These are phyloP conservation scores for Peromyscus californicus DNA, from an alignment of 2,113 vertebrate genomes.

Conservation along the genomic window DNA sequence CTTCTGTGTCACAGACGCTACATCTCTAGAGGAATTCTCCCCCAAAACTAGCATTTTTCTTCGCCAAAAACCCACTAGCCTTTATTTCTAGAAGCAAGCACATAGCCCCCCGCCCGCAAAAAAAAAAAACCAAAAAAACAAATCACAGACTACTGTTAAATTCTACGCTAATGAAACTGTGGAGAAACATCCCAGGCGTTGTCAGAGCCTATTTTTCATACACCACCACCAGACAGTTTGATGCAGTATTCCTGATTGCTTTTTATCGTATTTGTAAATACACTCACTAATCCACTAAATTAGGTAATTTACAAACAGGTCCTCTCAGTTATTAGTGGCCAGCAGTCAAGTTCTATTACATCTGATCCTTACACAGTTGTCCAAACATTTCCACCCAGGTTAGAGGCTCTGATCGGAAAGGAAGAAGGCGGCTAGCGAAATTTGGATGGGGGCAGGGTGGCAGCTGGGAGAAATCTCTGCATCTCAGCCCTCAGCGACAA, in stretches of 20 bases:
- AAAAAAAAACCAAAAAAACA: conserved; percentile 17
- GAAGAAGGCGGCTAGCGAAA: conserved; percentile 63
- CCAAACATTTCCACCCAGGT: conserved; percentile 78
- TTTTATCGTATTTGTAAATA: conserved; percentile 84
- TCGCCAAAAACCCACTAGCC: conserved; percentile 53
- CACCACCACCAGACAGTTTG: conserved; percentile 79
- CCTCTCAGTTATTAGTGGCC: conserved; percentile 82
- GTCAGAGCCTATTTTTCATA: conserved; percentile 82
- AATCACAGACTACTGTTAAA: conserved; percentile 73
- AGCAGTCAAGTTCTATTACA: conserved; percentile 82
- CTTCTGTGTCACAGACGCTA: conserved; percentile 81
- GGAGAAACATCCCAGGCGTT: conserved; percentile 72
- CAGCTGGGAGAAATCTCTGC: conserved; percentile 80
- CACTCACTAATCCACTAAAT: conserved; percentile 84
- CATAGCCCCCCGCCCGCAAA: not conserved
- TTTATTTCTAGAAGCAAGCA: conserved; percentile 74
- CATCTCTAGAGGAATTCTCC: conserved; percentile 58
- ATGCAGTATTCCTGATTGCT: conserved; percentile 82
- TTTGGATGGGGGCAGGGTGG: conserved; percentile 83
- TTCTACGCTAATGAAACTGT: conserved; percentile 78
- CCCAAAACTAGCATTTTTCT: conserved; percentile 75
- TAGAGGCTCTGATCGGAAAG: conserved; percentile 63
- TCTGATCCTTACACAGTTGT: conserved; percentile 75
- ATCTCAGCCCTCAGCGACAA: conserved; percentile 82
- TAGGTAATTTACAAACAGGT: conserved; percentile 83